Conservation (phyloP, 2,113 vertebrate genomes). For the Desmodus rotundus region DNA sequence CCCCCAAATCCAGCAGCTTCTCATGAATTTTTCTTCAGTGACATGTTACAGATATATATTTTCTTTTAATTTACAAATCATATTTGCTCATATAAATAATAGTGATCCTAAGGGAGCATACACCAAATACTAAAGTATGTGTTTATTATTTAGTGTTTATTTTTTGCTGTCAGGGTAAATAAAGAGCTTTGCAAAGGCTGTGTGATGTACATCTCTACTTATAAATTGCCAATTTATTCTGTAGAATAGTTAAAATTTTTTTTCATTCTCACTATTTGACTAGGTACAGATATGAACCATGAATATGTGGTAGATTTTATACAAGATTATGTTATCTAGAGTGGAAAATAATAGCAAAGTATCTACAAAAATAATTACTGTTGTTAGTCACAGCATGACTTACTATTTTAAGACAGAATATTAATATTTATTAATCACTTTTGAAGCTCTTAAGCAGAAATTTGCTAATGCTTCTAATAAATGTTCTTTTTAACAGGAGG, state of each 20-base stretch:
- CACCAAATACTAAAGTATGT: not conserved
- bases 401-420: constrained; percentile 15
- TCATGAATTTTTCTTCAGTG: not conserved
- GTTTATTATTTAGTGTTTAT: not conserved
- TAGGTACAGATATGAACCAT: not conserved
- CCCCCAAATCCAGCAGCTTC: not conserved
- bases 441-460: constrained; percentile 6
- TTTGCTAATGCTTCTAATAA: not conserved
- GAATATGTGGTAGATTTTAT: not conserved
- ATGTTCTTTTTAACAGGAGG: constrained; percentile 86
- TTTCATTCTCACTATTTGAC: not conserved
- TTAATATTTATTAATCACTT: constrained; percentile 1
- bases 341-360: constrained; percentile 20
- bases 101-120: not conserved
- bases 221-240: not conserved
- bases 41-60: not conserved
- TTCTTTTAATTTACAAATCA: not conserved
- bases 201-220: not conserved
- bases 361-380: not conserved
- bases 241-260: not conserved
- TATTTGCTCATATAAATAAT: not conserved
- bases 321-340: not conserved
- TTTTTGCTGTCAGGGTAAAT: not conserved
- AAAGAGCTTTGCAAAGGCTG: not conserved
- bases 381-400: not conserved